Conservation (phyloP, 2,113 vertebrate species). For the Dunckerocampus dactyliophorus region DNA sequence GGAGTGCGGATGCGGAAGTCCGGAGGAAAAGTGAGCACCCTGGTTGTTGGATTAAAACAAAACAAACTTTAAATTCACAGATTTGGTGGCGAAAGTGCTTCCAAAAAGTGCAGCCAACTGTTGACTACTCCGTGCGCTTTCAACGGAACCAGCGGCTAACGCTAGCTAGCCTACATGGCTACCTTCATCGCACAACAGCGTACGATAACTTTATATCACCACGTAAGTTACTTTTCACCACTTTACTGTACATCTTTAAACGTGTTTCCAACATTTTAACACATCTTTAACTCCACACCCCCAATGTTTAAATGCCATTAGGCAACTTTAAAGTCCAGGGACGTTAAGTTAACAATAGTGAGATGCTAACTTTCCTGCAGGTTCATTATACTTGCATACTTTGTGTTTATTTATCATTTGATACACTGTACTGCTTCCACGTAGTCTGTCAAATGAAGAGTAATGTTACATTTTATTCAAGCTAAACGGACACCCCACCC, state of each 20-base stretch:
- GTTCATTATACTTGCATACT: no score
- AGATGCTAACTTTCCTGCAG: no score
- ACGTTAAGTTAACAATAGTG: no score
- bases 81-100: constrained; percentile 1
- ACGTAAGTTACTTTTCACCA: constrained; percentile 31
- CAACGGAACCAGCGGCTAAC: constrained; percentile 49
- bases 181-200: constrained; percentile 30
- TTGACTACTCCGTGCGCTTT: constrained; percentile 50
- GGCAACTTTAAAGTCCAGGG: background rate
- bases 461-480: no score
- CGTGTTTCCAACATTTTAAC: background rate
- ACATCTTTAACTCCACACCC: background rate
- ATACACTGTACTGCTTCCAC: no score
- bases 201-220: constrained; percentile 19
- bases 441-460: no score
- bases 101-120: constrained; percentile 38
- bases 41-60: constrained; percentile 6
- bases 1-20: constrained; percentile 66
- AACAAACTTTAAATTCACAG: background rate
- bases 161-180: constrained; percentile 62
- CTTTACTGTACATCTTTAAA: background rate
- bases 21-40: constrained; percentile 30
- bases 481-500: no score
- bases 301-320: background rate
- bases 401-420: no score